Evolutionary conservation across 1,140 invertebrate species (phyloP).

Genomic region (Nomia melanderi): DNA sequence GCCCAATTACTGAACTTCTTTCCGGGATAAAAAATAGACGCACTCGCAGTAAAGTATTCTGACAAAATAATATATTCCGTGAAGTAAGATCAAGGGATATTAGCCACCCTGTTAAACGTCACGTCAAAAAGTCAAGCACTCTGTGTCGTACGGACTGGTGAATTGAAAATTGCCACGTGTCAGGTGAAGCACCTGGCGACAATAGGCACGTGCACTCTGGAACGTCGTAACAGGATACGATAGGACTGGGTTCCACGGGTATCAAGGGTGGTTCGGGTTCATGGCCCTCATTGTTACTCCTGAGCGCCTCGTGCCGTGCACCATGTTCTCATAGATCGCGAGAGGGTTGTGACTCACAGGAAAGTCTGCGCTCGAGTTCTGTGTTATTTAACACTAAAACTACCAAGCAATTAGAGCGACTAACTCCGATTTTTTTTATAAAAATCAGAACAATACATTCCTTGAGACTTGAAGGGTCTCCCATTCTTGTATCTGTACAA

Average conservation of each 20-base stretch:
- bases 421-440: no score
- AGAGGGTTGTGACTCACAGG: slow-evolving; percentile 28
- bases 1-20: not conserved
- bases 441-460: no score
- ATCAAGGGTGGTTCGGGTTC: slow-evolving; percentile 53
- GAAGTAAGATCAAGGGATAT: slow-evolving; percentile 24
- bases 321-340: slow-evolving; percentile 36
- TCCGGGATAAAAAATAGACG: not conserved
- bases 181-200: slow-evolving; percentile 72
- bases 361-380: slow-evolving; percentile 1
- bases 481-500: no score
- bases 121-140: slow-evolving; percentile 70
- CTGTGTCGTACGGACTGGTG: slow-evolving; percentile 26
- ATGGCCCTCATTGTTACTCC: slow-evolving; percentile 9
- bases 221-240: slow-evolving; percentile 59
- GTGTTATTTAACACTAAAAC: no score
- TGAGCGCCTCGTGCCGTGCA: slow-evolving; percentile 16
- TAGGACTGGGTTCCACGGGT: slow-evolving; percentile 44
- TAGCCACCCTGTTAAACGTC: slow-evolving; percentile 39
- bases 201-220: slow-evolving; percentile 68
- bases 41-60: no score
- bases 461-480: no score
- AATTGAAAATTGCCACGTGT: slow-evolving; percentile 76
- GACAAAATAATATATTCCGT: not conserved
- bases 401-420: no score